These are phyloP conservation scores for Nyctalus aviator DNA, from an alignment of 2,797 vertebrate species.

Conservation along the genomic window DNA sequence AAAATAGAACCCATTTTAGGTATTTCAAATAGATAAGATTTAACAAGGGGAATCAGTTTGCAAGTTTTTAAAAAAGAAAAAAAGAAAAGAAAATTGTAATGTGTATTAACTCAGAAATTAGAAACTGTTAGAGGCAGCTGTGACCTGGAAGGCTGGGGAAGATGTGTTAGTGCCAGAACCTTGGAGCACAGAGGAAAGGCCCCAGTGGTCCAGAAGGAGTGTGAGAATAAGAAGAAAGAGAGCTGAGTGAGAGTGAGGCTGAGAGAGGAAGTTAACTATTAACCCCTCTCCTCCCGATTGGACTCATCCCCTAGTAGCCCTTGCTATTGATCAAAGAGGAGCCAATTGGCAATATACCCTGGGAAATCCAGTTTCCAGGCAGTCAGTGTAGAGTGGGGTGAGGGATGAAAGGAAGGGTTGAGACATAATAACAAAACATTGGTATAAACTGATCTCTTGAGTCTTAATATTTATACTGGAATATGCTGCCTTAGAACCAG, in stretches of 20 bases:
- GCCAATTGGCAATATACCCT: neutral
- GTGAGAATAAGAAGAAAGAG: neutral
- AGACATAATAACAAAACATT: neutral
- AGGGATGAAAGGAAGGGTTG: neutral
- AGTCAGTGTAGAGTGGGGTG: neutral
- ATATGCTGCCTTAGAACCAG: neutral
- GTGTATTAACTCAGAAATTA: neutral
- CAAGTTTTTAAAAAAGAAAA: neutral
- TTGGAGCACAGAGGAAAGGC: neutral
- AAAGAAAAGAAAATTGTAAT: neutral
- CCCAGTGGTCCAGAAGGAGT: neutral
- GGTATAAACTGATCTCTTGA: neutral
- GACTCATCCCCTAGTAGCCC: neutral
- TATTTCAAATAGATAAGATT: slow-evolving; percentile 3
- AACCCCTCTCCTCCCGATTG: neutral
- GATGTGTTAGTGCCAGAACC: neutral
- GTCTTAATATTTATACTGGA: neutral
- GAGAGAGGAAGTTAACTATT: neutral
- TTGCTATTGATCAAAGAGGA: neutral
- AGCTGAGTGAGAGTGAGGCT: neutral
- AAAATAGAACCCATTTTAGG: neutral
- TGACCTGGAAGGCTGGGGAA: neutral
- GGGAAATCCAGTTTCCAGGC: neutral
- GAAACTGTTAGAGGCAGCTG: neutral
- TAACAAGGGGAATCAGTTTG: neutral